Evolutionary conservation across 2,113 vertebrate species (phyloP), one percentile per base, ranked within the genome.

Genomic region (Mobula hypostoma): DNA sequence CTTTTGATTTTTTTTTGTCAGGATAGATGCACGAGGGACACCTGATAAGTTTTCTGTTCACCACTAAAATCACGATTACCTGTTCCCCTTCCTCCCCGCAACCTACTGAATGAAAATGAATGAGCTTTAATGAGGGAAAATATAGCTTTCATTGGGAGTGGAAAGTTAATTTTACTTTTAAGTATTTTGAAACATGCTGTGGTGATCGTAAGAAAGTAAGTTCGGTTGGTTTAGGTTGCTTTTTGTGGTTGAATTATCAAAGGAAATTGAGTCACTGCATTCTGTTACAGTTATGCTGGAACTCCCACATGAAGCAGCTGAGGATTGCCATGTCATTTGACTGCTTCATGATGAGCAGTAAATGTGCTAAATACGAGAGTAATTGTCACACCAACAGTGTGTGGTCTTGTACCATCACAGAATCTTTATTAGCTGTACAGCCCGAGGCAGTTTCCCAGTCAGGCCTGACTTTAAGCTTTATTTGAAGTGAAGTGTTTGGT

Each of bases 291-390:
- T 90, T 93, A 74, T 74, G 19, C 40, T 24, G 72, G 19, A 74
- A 93, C 40, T 93, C 32, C 68, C 68, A 74, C 40, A 8, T 93
- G 68, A 74, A 93, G 40, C 36, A 74, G 91, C 91, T 56, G 40
- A 74, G 91, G 63, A n/a, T 93, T 70, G 24, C 70, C 12, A 32
- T 66, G 85, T 58, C 85, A 66, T 74, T 93, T 66, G 94, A 97
- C 96, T 96, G 94, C 95, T 95, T 95, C 95, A 96, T 98, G 97
- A 96, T 96, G 97, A 97, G 96, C 96, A 94, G 97, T 97, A 97
- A 97, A 98, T 97, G 97, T 96, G 96, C 97, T 98, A 98, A 99
- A 98, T 97, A 97, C 97, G 95, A 85, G 95, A 95, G 94, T 99
- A 98, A 98, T 99, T 98, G 97, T 97, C 96, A 95, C 97, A 97